Evolutionary conservation across 2,888 invertebrate genomes (phyloP), one percentile per base, ranked within the genome.

Genomic region (Pheosia tremula): DNA sequence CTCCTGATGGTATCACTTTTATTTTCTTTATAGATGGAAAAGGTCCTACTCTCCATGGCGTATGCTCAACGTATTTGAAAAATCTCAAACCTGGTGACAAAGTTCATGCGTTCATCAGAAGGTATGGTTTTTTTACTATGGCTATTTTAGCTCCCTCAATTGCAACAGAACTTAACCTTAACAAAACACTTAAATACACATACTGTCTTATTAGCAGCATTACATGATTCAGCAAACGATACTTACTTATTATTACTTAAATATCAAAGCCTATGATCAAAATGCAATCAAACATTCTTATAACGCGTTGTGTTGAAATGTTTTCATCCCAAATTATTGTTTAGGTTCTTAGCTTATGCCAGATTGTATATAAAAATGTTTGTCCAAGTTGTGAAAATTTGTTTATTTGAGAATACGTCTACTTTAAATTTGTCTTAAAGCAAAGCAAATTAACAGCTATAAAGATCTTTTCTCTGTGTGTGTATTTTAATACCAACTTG

Each of bases 41-140:
- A 66, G 98, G 98, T 5, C 96, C 97, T 4, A 87, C 96, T 41
- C 98, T 98, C 85, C 97, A 96, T 79, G 99, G 99, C 10, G 98
- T 99, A 4, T 98, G 98, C 84, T 98, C 98, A 50, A 98, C 97
- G 83, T 99, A 98, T 88, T 92, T 99, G 67, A 96, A 97, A 81
- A 95, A 96, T 63, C 86, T 96, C 56, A 91, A 95, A 41, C 93
- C 95, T 4, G 95, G 95, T 1, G 96, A 97, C 66, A 95, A 96
- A 66, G 88, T 97, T 0, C 95, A 95, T 73, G 93, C 97, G 71
- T 98, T 97, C 84, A 96, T 98, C 57, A 94, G 98, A 90, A 96
- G 96, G 97, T 97, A 94, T 24, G 84, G 86, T 0, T 54, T 53
- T 54, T n/a, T 43, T 53, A 50, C 8, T 41, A n/a, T 65, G n/a